Base-by-base conservation (phyloP, 2,113 vertebrate species). In the Chaetodon auriga region DNA sequence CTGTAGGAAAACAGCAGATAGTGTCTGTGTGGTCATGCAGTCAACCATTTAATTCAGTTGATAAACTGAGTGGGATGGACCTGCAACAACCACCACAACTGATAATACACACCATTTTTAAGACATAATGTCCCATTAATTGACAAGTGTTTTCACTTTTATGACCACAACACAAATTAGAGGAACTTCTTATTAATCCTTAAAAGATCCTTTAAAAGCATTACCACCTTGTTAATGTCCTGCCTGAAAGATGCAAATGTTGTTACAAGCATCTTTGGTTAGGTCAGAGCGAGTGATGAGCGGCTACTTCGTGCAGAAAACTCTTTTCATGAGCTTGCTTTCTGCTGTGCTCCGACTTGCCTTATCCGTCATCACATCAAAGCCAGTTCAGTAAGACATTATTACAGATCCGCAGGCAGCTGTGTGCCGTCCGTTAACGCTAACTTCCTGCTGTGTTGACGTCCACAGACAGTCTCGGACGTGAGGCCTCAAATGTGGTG, bases 401-500 rank as follows among this genome's bases (percentile, higher is more conserved):
- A 72, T 84, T 53, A 63, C 66, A 68, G 58, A 45, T 19, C 53
- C 54, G 54, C n/a, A 35, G 48, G 69, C 86, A 87, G 84, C 87
- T 83, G 74, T 7, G 25, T 51, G 15, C 30, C 11, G 25, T 87
- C 77, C 38, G 8, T 87, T 85, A 58, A 83, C 72, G 41, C 76
- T 43, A 15, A 68, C 65, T 78, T 45, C 21, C 58, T 4, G 48
- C 70, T 53, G 51, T 80, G 83, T 77, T 89, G 75, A 81, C 60
- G 35, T 54, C 84, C 82, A 41, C 92, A 97, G 96, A 95, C 66
- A 90, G 91, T 25, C 74, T 78, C 0, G 74, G 55, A 1, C 81
- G 70, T 1, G 90, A 94, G 53, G 84, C 87, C 38, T 87, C 94
- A 8, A 80, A 96, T 45, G 73, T 96, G 51, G 91, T 68, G 61